These are phyloP conservation scores for Chouioia cunea DNA, from an alignment of 2,888 invertebrate species.

Conservation along the genomic window DNA sequence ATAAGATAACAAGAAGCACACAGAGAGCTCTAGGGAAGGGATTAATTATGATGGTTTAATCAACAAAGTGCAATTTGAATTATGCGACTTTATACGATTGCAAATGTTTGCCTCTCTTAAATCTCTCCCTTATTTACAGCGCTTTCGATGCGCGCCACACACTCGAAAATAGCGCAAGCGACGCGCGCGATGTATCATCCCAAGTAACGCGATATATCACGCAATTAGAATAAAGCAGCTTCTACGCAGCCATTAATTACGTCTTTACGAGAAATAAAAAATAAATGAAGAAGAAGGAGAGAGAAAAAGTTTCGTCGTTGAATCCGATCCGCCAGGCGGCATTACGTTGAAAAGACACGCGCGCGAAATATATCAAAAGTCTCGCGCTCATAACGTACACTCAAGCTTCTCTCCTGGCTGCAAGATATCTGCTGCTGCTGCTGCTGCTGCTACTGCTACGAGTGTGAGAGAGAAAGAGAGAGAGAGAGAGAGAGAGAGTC, in stretches of 20 bases:
- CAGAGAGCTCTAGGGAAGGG: not conserved
- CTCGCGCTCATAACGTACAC: slow-evolving; percentile 3
- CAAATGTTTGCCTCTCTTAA: not conserved
- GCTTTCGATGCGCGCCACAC: too few relatives aligned
- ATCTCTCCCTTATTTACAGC: too few relatives aligned
- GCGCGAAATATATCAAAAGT: slow-evolving; percentile 40
- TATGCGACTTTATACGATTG: not conserved
- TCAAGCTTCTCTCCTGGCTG: not conserved
- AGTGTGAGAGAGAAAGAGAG: not conserved
- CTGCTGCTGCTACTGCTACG: too few relatives aligned
- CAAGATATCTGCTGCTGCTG: too few relatives aligned
- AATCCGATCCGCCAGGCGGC: not conserved
- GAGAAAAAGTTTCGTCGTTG: not conserved
- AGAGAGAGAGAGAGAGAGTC: slow-evolving; percentile 10
- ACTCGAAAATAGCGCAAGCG: too few relatives aligned
- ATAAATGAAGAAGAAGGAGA: not conserved
- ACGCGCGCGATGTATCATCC: slow-evolving; percentile 7
- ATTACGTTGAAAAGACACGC: slow-evolving; percentile 34
- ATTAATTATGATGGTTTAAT: slow-evolving; percentile 17
- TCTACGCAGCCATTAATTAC: slow-evolving; percentile 23
- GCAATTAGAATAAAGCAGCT: slow-evolving; percentile 26
- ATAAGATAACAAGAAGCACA: slow-evolving; percentile 25
- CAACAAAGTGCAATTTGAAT: not conserved
- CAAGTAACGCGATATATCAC: slow-evolving; percentile 17
- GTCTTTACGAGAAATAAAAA: too few relatives aligned